A percentile compares a stretch with the other conserved stretches of the same genome.
Conservation (phyloP, 2,888 invertebrate genomes). For the Ormyrus nitidulus region DNA sequence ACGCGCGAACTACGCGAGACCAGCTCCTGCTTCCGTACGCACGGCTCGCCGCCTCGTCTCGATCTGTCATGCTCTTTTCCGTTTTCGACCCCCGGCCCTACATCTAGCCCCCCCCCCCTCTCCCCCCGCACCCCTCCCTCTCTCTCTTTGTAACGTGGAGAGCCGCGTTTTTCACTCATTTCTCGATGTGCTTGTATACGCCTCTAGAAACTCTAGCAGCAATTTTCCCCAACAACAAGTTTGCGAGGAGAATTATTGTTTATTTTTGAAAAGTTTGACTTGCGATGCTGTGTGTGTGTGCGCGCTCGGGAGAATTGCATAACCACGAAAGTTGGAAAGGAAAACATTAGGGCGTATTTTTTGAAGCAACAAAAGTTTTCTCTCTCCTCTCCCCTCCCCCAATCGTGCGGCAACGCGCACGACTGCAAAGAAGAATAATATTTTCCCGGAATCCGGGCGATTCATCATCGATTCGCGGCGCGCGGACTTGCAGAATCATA, state of each 20-base stretch:
- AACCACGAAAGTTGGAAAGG: slow-evolving; percentile 27
- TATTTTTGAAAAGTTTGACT: too few relatives aligned
- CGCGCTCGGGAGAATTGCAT: not conserved
- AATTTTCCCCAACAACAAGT: not conserved
- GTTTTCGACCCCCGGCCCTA: slow-evolving; percentile 60
- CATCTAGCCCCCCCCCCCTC: slow-evolving; percentile 34
- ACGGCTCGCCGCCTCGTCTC: slow-evolving; percentile 59
- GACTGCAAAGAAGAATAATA: slow-evolving; percentile 41
- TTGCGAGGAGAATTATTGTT: too few relatives aligned
- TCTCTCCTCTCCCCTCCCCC: not conserved
- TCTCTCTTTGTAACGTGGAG: slow-evolving; percentile 16
- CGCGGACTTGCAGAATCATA: slow-evolving; percentile 43
- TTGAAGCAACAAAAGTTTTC: slow-evolving; percentile 32
- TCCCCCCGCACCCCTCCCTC: slow-evolving; percentile 4
- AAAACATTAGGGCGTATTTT: slow-evolving; percentile 36
- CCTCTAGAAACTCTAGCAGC: not conserved
- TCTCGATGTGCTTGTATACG: not conserved
- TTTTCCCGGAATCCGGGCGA: slow-evolving; percentile 44
- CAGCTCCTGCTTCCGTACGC: slow-evolving; percentile 40
- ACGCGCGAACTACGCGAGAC: not conserved
- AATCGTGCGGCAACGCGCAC: too few relatives aligned
- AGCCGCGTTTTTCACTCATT: slow-evolving; percentile 19
- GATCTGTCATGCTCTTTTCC: slow-evolving; percentile 65
- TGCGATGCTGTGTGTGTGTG: too few relatives aligned
- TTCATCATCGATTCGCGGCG: slow-evolving; percentile 51